Conservation (phyloP, 2,113 vertebrate species). For the Toxostoma redivivum region DNA sequence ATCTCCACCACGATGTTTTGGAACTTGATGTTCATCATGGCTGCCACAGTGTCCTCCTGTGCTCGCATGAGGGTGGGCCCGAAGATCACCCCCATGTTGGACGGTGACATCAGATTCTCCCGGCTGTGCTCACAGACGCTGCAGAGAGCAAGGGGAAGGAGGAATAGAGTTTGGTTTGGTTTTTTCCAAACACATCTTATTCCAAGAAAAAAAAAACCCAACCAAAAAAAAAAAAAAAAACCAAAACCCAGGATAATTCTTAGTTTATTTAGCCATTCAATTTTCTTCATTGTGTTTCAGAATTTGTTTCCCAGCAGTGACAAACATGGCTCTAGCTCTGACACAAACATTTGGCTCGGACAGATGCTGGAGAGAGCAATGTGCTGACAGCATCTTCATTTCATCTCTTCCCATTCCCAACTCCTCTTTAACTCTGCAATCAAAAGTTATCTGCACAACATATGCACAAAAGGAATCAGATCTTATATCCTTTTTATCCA, state of each 20-base stretch:
- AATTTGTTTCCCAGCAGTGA: background rate
- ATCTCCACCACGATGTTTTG: conserved; percentile 97
- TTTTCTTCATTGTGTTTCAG: background rate
- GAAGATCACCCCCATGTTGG: conserved; percentile 97
- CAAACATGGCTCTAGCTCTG: background rate
- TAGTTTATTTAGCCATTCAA: background rate
- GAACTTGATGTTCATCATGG: conserved; percentile 99
- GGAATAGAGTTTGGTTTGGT: background rate
- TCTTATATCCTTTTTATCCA: background rate
- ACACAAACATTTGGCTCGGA: fast-evolving
- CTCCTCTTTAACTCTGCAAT: background rate
- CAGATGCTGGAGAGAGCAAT: background rate
- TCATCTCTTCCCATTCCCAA: background rate
- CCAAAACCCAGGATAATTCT: background rate
- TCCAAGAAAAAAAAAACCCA: background rate
- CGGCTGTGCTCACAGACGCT: conserved; percentile 90
- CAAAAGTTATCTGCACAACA: background rate
- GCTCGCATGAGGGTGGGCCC: conserved; percentile 95
- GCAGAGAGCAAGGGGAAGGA: background rate
- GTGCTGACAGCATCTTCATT: background rate
- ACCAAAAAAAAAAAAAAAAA: background rate
- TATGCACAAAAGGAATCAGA: background rate
- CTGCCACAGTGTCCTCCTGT: conserved; percentile 93
- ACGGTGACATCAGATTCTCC: conserved; percentile 91
- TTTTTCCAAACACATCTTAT: background rate